Evolutionary conservation across 2,113 vertebrate genomes (phyloP), one percentile per base, ranked within the genome.

Genomic region (Cottus gobio): DNA sequence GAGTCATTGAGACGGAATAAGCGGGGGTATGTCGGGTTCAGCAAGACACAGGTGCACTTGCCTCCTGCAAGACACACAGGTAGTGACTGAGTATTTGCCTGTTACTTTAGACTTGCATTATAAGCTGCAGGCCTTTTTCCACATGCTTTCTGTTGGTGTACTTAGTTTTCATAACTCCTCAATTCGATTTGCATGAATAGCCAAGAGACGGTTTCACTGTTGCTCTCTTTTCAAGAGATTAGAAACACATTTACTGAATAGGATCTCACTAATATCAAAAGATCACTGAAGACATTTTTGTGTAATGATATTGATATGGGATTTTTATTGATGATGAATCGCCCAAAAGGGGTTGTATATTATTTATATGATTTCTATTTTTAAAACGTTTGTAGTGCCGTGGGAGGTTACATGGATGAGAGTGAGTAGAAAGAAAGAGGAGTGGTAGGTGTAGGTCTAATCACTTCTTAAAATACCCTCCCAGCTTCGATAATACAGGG

Each of bases 391-490:
- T 74, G 30, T 65, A 42, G 46, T 64, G 46, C 46, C 68, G 52
- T 44, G 52, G 70, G 77, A 81, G 79, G 83, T 73, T 24, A 28
- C 37, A 54, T 42, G 63, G 71, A 69, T 56, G 81, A 60, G 48
- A 37, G 61, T 85, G 63, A 84, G 26, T 28, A 81, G 58, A 82
- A 89, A 80, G 71, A 79, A 80, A 85, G 69, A 72, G 75, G 57
- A 65, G 82, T 79, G 82, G 64, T 82, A 88, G 81, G 75, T 87
- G 78, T 90, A 61, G 73, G 37, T 88, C 85, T 89, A 90, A 91
- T 85, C 85, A 75, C 78, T 79, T 89, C 92, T 87, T 91, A 93
- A 94, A 94, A 93, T 93, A 91, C 85, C 77, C 82, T 69, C 61
- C 67, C 63, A 77, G 82, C 74, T 70, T n/a, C 87, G 86, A 92